phyloP scores from a whole-genome alignment of 2,797 vertebrate species.

The Acridotheres tristis region DNA sequence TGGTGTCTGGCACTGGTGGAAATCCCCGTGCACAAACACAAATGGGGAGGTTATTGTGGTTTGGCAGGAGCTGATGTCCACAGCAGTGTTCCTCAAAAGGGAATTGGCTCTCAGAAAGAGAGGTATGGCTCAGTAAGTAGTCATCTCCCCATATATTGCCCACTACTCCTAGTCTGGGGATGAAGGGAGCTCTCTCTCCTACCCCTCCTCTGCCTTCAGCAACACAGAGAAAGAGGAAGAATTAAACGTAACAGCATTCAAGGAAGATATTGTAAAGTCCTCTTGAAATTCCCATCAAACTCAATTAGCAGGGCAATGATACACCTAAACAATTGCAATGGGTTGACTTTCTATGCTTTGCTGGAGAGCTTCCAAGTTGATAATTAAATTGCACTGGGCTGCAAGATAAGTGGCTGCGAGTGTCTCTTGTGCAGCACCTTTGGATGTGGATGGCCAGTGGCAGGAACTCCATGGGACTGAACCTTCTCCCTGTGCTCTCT shows the following conservation, averaged over 20 bases:
- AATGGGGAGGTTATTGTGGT: fast-evolving
- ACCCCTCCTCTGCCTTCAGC: background rate
- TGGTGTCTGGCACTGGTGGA: background rate
- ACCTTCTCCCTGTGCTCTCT: background rate
- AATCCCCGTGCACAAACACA: background rate
- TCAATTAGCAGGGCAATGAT: constrained; percentile 53
- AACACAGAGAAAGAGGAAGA: background rate
- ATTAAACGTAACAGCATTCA: background rate
- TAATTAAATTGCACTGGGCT: constrained; percentile 45
- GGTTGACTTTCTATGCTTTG: constrained; percentile 3
- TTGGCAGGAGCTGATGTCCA: fast-evolving
- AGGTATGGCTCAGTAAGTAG: background rate
- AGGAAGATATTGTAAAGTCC: constrained; percentile 5
- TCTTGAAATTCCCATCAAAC: constrained; percentile 59
- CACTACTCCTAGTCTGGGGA: background rate
- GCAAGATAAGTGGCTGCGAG: background rate
- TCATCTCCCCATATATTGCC: background rate
- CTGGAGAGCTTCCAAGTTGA: constrained; percentile 49
- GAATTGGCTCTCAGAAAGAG: background rate
- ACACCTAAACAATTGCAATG: constrained; percentile 41
- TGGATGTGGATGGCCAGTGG: background rate
- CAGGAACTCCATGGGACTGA: background rate
- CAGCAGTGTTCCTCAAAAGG: background rate
- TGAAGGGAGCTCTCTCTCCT: background rate
- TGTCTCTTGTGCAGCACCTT: background rate